phyloP scores from a whole-genome alignment of 2,113 vertebrate genomes.

The Numida meleagris region DNA sequence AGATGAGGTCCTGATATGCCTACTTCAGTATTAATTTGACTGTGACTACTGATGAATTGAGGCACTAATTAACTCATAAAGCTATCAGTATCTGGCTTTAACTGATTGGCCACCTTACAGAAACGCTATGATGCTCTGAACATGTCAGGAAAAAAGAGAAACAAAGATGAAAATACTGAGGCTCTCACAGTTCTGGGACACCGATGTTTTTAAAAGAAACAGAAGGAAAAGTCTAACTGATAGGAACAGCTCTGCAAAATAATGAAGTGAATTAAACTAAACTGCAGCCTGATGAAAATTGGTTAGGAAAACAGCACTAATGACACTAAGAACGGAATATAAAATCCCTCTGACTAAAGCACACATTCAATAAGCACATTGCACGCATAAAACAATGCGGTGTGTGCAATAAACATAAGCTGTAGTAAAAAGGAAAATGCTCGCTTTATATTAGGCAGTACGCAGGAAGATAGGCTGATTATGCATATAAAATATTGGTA shows the following conservation, averaged over 20 bases:
- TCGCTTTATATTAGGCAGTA: constrained; percentile 54
- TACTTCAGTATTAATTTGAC: constrained; percentile 29
- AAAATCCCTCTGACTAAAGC: constrained; percentile 46
- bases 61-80: constrained; percentile 58
- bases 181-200: constrained; percentile 15
- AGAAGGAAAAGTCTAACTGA: constrained; percentile 51
- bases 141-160: background rate
- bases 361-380: constrained; percentile 34
- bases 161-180: constrained; percentile 20
- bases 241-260: constrained; percentile 62
- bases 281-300: constrained; percentile 67
- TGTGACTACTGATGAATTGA: constrained; percentile 37
- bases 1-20: constrained; percentile 22
- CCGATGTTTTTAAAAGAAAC: constrained; percentile 32
- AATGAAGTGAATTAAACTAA: constrained; percentile 71
- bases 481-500: constrained; percentile 25
- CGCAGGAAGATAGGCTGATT: constrained; percentile 40
- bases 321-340: constrained; percentile 62
- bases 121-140: background rate
- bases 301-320: constrained; percentile 55
- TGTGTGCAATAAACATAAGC: constrained; percentile 71
- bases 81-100: constrained; percentile 21
- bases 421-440: constrained; percentile 57
- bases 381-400: constrained; percentile 63
- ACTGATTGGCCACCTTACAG: constrained; percentile 26